These are phyloP conservation scores for Spongilla lacustris DNA, from an alignment of 37 sponge, comb jelly and placozoan genomes.

Conservation along the genomic window DNA sequence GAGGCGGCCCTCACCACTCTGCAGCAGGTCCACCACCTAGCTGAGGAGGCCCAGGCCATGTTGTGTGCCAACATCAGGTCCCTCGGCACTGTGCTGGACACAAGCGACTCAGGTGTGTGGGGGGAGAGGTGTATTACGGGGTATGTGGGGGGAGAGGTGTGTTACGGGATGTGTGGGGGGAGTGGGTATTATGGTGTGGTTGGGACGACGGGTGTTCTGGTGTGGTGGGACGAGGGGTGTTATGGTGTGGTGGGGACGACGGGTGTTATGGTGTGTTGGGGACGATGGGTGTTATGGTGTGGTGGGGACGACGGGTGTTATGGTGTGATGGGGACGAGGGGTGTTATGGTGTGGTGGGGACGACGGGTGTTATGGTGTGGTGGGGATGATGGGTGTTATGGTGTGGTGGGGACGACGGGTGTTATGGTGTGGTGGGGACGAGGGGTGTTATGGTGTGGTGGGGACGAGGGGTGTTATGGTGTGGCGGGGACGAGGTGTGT, in stretches of 20 bases:
- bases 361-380: neutral
- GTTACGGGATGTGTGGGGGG: too few species aligned
- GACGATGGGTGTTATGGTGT: too few species aligned
- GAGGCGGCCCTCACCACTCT: constrained; percentile 33
- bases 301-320: too few species aligned
- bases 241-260: neutral
- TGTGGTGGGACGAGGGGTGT: too few species aligned
- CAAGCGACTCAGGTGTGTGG: constrained; percentile 43
- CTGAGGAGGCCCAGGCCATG: constrained; percentile 33
- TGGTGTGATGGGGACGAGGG: neutral
- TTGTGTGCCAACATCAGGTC: constrained; percentile 15
- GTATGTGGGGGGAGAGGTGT: neutral
- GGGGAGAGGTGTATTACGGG: too few species aligned
- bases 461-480: neutral
- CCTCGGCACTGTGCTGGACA: constrained; percentile 10
- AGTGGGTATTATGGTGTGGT: too few species aligned
- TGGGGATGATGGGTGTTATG: neutral
- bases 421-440: constrained; percentile 5
- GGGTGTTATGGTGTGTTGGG: too few species aligned
- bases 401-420: neutral
- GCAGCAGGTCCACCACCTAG: constrained; percentile 29
- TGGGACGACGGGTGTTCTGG: too few species aligned
- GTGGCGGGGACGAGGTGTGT: neutral
- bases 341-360: neutral
- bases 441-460: neutral